phyloP scores from a whole-genome alignment of 2,113 vertebrate genomes.

The Coregonus clupeaformis region DNA sequence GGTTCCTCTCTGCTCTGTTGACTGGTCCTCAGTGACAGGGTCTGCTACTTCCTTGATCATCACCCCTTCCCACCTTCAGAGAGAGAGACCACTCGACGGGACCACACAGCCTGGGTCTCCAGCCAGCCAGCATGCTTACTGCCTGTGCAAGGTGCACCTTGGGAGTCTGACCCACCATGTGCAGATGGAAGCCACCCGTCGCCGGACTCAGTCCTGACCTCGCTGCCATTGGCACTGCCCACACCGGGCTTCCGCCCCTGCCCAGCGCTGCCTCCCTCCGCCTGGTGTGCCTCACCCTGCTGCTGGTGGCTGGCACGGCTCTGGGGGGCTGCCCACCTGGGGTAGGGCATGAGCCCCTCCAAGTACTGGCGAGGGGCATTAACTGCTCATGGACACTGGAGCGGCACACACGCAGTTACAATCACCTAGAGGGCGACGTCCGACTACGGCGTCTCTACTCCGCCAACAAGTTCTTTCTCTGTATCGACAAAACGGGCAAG shows the following conservation, averaged over 20 bases:
- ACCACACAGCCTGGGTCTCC: slow-evolving; percentile 38
- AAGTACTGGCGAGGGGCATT: slow-evolving; percentile 60
- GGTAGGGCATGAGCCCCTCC: slow-evolving; percentile 69
- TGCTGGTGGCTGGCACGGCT: slow-evolving; percentile 62
- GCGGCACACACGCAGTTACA: slow-evolving; percentile 83
- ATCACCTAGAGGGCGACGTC: slow-evolving; percentile 90
- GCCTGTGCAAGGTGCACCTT: slow-evolving; percentile 71
- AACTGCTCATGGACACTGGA: slow-evolving; percentile 70
- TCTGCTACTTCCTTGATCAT: slow-evolving; percentile 39
- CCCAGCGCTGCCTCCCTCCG: slow-evolving; percentile 56
- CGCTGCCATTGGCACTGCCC: slow-evolving; percentile 46
- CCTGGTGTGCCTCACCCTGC: slow-evolving; percentile 69
- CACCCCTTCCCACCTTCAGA: slow-evolving; percentile 36
- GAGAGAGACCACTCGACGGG: slow-evolving; percentile 38
- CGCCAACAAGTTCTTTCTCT: slow-evolving; percentile 91
- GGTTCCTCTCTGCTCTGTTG: slow-evolving; percentile 9
- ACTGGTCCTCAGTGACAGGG: slow-evolving; percentile 40
- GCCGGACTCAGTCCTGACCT: slow-evolving; percentile 65
- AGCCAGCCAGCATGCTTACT: slow-evolving; percentile 68
- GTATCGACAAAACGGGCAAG: slow-evolving; percentile 82
- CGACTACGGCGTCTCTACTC: slow-evolving; percentile 88
- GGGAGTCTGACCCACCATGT: slow-evolving; percentile 83
- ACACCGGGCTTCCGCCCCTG: slow-evolving; percentile 27
- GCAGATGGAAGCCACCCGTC: slow-evolving; percentile 74
- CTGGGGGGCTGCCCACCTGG: slow-evolving; percentile 71